Evolutionary conservation across 2,113 vertebrate species (phyloP), one percentile per base, ranked within the genome.

Genomic region (Rhinopomastus cyanomelas): DNA sequence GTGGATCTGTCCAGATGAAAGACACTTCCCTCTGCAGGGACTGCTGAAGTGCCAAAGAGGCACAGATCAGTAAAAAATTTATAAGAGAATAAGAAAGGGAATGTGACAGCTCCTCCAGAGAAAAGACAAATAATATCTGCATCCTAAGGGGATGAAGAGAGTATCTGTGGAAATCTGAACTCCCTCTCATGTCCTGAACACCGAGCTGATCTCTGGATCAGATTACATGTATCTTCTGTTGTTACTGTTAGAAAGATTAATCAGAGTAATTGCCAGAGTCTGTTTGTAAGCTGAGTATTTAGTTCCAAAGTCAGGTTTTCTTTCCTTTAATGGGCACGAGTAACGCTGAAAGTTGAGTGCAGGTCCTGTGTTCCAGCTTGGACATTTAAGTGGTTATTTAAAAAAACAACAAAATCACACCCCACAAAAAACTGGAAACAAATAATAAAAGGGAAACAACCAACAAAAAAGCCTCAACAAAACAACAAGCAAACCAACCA

Each of bases 211-310:
- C 75, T 82, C n/a, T 36, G 25, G 37, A 44, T 94, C 57, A 27
- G 36, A 49, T 92, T 94, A 60, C 73, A 3, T 19, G 36, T 10
- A 9, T 84, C 61, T 92, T 69, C 67, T 89, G 25, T 84, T 92
- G 62, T 81, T 64, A 21, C 77, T 81, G 57, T 61, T 78, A 75
- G 75, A 65, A 72, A 90, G 73, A 83, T 86, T 90, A 86, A 90
- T 87, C 78, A 78, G 53, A 87, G 74, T 93, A 89, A 91, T 93
- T 88, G 69, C 62, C 21, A 46, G 29, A 36, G 66, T 26, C 69
- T 93, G 80, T 71, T 91, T 93, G 65, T 88, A 88, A 87, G 34
- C 74, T 94, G 91, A 93, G 93, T 77, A 85, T 74, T 91, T 85
- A 53, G 85, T 80, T 69, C 53, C 51, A 55, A 79, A 96, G 69